A percentile compares a stretch with the other conserved stretches of the same genome.
phyloP scores from a whole-genome alignment of 2,888 invertebrate genomes.

The Phoronis australis region DNA sequence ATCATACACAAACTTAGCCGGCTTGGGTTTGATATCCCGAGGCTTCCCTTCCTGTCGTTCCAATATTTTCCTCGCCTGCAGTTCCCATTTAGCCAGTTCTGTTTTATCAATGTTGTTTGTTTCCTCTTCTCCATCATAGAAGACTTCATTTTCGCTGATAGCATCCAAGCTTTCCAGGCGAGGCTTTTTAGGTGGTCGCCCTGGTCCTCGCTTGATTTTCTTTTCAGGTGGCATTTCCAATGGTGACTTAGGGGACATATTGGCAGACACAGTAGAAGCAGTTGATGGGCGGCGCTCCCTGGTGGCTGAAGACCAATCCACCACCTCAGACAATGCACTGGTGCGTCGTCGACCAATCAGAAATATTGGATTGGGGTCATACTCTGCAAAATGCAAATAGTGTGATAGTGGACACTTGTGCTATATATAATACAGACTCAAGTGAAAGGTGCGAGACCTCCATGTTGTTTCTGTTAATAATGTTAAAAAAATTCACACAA shows the following conservation, averaged over 20 bases:
- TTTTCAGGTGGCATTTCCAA: constrained; percentile 1
- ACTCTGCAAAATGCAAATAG: too few species aligned
- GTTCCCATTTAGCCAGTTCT: too few species aligned
- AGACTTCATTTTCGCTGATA: constrained; percentile 6
- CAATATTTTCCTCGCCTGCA: constrained; percentile 8
- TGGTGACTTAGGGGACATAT: too few species aligned
- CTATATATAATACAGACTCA: too few species aligned
- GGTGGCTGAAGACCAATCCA: constrained; percentile 1
- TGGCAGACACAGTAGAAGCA: too few species aligned
- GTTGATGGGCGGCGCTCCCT: not conserved
- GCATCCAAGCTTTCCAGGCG: constrained; percentile 11
- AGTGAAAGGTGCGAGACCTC: too few species aligned
- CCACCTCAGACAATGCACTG: constrained; percentile 56
- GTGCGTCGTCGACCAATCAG: constrained; percentile 72
- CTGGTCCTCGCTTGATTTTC: constrained; percentile 23
- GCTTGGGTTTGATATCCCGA: constrained; percentile 3
- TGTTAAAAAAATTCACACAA: too few species aligned
- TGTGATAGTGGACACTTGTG: too few species aligned
- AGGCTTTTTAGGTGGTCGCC: constrained; percentile 21
- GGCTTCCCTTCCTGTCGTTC: constrained; percentile 3
- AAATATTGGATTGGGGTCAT: constrained; percentile 74
- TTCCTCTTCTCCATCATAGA: constrained; percentile 10
- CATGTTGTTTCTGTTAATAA: too few species aligned
- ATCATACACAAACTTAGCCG: constrained; percentile 3
- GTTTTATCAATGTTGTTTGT: too few species aligned